Evolutionary conservation across 2,113 vertebrate genomes (phyloP).

Genomic region (Eclectus roratus): DNA sequence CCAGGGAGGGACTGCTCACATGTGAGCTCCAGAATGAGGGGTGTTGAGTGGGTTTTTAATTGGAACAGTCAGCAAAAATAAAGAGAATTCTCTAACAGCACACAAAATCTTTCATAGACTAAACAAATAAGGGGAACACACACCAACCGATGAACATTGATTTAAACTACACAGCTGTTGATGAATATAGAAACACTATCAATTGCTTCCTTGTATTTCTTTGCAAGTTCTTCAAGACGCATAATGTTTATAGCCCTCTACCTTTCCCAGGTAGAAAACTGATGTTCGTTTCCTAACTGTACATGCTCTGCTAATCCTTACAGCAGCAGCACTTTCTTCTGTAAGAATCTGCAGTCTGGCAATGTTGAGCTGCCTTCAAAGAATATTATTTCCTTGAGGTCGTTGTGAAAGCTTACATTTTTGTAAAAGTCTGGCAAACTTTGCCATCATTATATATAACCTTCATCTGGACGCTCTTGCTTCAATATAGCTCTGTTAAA

Average conservation of each 20-base stretch:
- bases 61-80: neutral
- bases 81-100: neutral
- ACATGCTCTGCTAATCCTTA: neutral
- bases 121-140: neutral
- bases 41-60: neutral
- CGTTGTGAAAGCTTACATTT: neutral
- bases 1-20: neutral
- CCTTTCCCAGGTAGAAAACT: neutral
- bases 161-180: neutral
- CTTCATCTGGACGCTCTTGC: neutral
- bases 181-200: neutral
- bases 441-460: accelerated
- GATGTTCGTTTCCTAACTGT: accelerated
- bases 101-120: neutral
- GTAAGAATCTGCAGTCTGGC: neutral
- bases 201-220: neutral
- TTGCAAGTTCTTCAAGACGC: neutral
- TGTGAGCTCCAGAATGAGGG: neutral
- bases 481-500: neutral
- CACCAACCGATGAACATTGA: neutral
- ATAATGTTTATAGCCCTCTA: neutral
- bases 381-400: neutral
- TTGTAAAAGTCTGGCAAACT: neutral
- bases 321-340: neutral
- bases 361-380: neutral